These are phyloP conservation scores for Toxotes lorentzi DNA, from an alignment of 2,797 vertebrate genomes.

Conservation along the genomic window DNA sequence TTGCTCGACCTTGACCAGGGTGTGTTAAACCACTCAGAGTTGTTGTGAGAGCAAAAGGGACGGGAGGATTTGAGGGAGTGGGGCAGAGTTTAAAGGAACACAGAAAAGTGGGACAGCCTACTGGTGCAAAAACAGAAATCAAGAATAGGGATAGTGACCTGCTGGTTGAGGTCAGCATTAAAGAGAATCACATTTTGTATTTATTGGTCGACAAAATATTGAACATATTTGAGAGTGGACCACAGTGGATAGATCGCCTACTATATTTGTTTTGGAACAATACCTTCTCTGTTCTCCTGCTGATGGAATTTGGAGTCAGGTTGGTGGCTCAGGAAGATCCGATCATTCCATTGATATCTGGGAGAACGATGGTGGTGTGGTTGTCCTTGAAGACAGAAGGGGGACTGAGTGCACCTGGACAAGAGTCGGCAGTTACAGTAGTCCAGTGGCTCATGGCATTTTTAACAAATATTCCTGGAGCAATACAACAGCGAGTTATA, in stretches of 20 bases:
- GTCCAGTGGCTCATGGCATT: constrained; percentile 32
- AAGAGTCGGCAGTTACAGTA: constrained; percentile 31
- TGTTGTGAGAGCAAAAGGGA: constrained; percentile 52
- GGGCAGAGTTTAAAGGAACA: constrained; percentile 34
- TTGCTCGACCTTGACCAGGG: constrained; percentile 74
- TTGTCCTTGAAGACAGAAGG: constrained; percentile 67
- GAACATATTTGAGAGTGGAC: constrained; percentile 29
- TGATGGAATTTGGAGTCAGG: constrained; percentile 73
- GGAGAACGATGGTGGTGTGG: constrained; percentile 70
- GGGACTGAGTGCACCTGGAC: constrained; percentile 72
- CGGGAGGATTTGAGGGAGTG: constrained; percentile 24
- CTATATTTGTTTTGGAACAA: constrained; percentile 71
- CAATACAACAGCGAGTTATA: constrained; percentile 36
- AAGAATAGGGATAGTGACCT: constrained; percentile 20
- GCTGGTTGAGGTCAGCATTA: constrained; percentile 31
- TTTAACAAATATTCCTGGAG: constrained; percentile 57
- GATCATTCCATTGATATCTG: constrained; percentile 77
- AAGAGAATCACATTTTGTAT: constrained; percentile 40
- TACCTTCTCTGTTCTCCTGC: constrained; percentile 66
- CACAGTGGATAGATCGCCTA: constrained; percentile 39
- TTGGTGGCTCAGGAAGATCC: constrained; percentile 76
- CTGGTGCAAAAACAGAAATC: constrained; percentile 8
- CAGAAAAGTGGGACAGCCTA: constrained; percentile 17
- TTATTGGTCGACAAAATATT: constrained; percentile 45
- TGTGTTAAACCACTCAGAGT: constrained; percentile 73